Conservation (phyloP, 2,113 vertebrate genomes). For the Phrynocephalus versicolor region DNA sequence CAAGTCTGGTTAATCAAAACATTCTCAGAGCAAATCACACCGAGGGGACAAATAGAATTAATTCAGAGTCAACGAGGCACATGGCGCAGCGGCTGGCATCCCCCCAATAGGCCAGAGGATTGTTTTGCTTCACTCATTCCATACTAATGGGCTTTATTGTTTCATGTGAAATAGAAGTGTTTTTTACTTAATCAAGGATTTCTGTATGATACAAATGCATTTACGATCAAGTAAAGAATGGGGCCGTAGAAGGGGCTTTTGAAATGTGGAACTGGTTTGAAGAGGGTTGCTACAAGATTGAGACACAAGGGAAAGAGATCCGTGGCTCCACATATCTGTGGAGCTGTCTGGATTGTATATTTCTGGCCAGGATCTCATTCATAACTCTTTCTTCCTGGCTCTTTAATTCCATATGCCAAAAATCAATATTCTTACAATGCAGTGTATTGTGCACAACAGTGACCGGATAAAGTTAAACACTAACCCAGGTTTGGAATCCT, state of each 20-base stretch:
- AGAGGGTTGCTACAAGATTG: neutral
- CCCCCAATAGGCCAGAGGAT: neutral
- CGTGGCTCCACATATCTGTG: too few species aligned
- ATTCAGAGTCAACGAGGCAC: neutral
- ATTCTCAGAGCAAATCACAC: neutral
- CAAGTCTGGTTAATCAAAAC: neutral
- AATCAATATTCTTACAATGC: too few species aligned
- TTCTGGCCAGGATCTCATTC: too few species aligned
- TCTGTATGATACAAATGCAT: neutral
- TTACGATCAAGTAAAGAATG: neutral
- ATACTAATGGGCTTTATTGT: accelerated
- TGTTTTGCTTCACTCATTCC: conserved; percentile 26
- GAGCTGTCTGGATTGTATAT: too few species aligned
- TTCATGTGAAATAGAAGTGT: neutral
- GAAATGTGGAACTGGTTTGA: neutral
- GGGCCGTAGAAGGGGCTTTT: conserved; percentile 10
- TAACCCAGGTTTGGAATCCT: too few species aligned
- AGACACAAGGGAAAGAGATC: too few species aligned
- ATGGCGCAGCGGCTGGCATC: neutral
- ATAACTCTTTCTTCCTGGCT: too few species aligned
- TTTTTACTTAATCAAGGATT: conserved; percentile 19
- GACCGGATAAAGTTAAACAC: too few species aligned
- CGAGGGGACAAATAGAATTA: conserved; percentile 28
- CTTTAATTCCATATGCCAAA: too few species aligned
- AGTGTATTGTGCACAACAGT: too few species aligned